A percentile compares a stretch with the other conserved stretches of the same genome.
Conservation (phyloP, 1,140 invertebrate species). For the Calosoma granatense region DNA sequence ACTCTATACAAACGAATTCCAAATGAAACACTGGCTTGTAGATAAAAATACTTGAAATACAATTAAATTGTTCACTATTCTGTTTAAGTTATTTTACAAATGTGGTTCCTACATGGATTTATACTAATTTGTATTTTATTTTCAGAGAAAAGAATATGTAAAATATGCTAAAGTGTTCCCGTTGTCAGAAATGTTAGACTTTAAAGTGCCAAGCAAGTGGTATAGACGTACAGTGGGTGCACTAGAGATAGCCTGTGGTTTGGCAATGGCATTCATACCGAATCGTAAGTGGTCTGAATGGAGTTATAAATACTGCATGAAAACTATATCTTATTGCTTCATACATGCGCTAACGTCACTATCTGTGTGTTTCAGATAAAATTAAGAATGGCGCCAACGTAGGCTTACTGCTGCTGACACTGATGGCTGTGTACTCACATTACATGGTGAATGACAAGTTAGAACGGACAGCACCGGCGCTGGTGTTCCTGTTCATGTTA, state of each 20-base stretch:
- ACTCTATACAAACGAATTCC: no score
- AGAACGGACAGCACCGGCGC: slow-evolving; percentile 81
- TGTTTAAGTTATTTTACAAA: no score
- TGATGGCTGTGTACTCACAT: slow-evolving; percentile 86
- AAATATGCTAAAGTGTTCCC: slow-evolving; percentile 96
- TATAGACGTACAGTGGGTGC: slow-evolving; percentile 80
- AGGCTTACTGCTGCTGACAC: slow-evolving; percentile 68
- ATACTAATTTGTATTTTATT: slow-evolving; percentile 23
- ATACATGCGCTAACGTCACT: neutral
- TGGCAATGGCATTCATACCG: slow-evolving; percentile 78
- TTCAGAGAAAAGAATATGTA: slow-evolving; percentile 92
- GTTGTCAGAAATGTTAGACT: slow-evolving; percentile 64
- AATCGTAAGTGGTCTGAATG: slow-evolving; percentile 56
- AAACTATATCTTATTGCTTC: neutral
- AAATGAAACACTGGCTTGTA: no score
- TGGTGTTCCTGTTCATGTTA: slow-evolving; percentile 95
- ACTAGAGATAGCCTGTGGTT: slow-evolving; percentile 81
- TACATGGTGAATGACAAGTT: slow-evolving; percentile 87
- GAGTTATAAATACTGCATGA: neutral
- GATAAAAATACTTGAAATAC: no score
- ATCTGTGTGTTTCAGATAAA: slow-evolving; percentile 55
- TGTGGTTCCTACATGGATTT: no score
- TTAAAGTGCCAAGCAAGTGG: slow-evolving; percentile 88
- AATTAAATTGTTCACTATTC: no score
- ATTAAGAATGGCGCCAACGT: slow-evolving; percentile 82